These are phyloP conservation scores for Drosophila carrolli DNA, from an alignment of 1,140 invertebrate genomes.

Conservation along the genomic window DNA sequence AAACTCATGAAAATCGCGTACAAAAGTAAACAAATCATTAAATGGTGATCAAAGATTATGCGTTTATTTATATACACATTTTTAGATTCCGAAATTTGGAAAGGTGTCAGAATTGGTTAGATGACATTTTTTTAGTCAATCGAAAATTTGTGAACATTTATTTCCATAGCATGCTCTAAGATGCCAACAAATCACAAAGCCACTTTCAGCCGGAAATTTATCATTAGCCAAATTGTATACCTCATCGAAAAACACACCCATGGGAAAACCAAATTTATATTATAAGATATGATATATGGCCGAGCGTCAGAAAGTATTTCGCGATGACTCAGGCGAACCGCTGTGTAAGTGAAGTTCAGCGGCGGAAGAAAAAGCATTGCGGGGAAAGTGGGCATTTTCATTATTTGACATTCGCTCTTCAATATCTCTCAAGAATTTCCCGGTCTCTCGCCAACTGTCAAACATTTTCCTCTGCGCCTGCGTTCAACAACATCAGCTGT, in stretches of 20 bases:
- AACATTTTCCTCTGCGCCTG: slow-evolving; percentile 43
- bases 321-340: slow-evolving; percentile 39
- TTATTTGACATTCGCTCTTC: slow-evolving; percentile 18
- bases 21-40: slow-evolving; percentile 39
- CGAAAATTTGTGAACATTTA: slow-evolving; percentile 48
- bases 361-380: slow-evolving; percentile 5
- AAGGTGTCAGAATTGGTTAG: slow-evolving; percentile 5
- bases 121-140: slow-evolving; percentile 26
- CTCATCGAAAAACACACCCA: slow-evolving; percentile 29
- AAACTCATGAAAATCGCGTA: slow-evolving; percentile 10
- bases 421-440: slow-evolving; percentile 7
- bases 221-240: slow-evolving; percentile 53
- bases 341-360: slow-evolving; percentile 40
- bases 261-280: slow-evolving; percentile 11
- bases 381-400: slow-evolving; percentile 33
- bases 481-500: slow-evolving; percentile 53
- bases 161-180: slow-evolving; percentile 17
- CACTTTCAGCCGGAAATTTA: slow-evolving; percentile 46
- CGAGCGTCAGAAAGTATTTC: slow-evolving; percentile 39
- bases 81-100: background rate
- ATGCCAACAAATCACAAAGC: slow-evolving; percentile 21
- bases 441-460: slow-evolving; percentile 48
- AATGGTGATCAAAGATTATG: slow-evolving; percentile 17
- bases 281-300: slow-evolving; percentile 37
- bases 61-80: background rate